These are phyloP conservation scores for Thereva unica DNA, from an alignment of 2,888 invertebrate genomes.

Conservation along the genomic window DNA sequence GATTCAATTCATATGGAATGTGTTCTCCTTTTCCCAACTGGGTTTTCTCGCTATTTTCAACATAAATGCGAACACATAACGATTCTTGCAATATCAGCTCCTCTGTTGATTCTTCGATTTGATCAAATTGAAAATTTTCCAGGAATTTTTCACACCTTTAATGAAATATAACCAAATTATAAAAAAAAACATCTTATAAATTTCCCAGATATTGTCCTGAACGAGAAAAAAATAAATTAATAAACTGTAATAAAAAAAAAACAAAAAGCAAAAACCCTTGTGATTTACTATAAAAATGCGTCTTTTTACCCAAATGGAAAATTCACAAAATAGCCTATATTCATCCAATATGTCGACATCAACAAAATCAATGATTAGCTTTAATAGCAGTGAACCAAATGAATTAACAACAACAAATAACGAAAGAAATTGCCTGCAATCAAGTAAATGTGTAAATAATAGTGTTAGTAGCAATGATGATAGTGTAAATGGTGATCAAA, in stretches of 20 bases:
- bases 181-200: no score
- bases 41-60: no score
- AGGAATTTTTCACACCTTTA: no score
- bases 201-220: background rate
- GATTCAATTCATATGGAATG: no score
- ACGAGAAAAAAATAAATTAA: background rate
- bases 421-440: conserved; percentile 35
- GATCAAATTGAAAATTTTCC: no score
- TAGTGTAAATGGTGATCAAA: conserved; percentile 5
- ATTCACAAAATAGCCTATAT: conserved; percentile 44
- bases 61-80: no score
- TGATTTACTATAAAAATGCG: conserved; percentile 42
- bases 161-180: no score
- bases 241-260: background rate
- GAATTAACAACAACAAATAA: conserved; percentile 38
- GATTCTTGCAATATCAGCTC: no score
- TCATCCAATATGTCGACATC: conserved; percentile 42
- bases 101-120: no score
- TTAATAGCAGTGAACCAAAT: conserved; percentile 45
- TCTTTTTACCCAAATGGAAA: conserved; percentile 44
- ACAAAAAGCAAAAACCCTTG: background rate
- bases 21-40: no score
- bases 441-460: conserved; percentile 23
- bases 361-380: conserved; percentile 42
- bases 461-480: background rate